A percentile compares a stretch with the other conserved stretches of the same genome.
These are phyloP conservation scores for Taeniopygia guttata DNA, from an alignment of 2,797 vertebrate genomes.

Conservation along the genomic window DNA sequence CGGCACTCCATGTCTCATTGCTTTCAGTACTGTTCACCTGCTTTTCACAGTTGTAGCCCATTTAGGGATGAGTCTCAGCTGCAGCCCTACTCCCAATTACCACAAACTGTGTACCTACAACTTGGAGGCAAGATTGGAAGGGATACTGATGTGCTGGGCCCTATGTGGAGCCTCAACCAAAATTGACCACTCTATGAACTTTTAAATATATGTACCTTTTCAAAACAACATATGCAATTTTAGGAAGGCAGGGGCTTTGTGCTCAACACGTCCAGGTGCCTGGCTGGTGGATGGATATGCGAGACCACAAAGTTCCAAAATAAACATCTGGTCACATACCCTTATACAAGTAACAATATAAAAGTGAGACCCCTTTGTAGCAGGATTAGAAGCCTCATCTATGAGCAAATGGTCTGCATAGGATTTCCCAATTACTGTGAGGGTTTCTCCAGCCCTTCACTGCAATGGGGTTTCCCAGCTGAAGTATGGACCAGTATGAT, in stretches of 20 bases:
- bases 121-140: neutral
- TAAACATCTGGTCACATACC: neutral
- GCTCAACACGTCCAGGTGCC: neutral
- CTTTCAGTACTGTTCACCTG: too few relatives aligned
- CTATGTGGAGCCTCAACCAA: neutral
- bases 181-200: neutral
- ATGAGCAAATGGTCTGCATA: neutral
- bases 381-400: neutral
- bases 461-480: neutral
- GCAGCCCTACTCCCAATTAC: too few relatives aligned
- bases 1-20: too few relatives aligned
- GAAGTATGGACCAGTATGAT: neutral
- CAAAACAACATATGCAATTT: neutral
- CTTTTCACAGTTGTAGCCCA: too few relatives aligned
- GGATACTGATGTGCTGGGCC: neutral
- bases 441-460: neutral
- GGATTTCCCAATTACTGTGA: neutral
- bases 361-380: neutral
- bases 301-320: neutral
- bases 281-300: neutral
- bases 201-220: neutral
- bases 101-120: neutral
- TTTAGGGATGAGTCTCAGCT: too few relatives aligned
- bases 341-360: neutral
- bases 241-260: neutral